Base-by-base conservation (phyloP, 2,888 invertebrate genomes). In the Tryphoninae sp. region DNA sequence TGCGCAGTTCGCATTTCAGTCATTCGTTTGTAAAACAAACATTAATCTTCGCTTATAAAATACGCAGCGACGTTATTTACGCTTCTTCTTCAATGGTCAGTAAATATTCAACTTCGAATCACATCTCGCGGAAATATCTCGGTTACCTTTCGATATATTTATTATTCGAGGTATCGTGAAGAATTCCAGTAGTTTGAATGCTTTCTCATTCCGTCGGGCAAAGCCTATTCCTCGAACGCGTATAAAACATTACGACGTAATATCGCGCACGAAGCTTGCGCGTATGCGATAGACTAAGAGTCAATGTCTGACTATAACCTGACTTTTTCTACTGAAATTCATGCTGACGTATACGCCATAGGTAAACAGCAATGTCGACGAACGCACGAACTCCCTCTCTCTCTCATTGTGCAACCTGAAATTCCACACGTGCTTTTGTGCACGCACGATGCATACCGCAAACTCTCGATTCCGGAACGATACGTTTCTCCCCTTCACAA, bases 311-410 rank as follows among this genome's bases (percentile, higher is more conserved):
- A 74, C 74, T 53, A 76, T 71, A 71, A 67, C 69, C 55, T 64
- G 33, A 11, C 58, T 80, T 71, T 68, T 80, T 68, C 49, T 64
- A 75, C 62, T 59, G 64, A 71, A 76, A 64, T 71, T 61, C 76
- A 71, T 71, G 45, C 59, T 51, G 42, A 49, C 22, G 49, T n/a
- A 58, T 22, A 49, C 40, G 53, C 40, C 26, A 59, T 16, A 23
- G 45, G 55, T 23, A 55, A 55, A 11, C 3, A 11, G 19, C 58
- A 19, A 16, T 33, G 13, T 40, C 23, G n/a, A 55, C 58, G 45
- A 45, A 64, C 55, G n/a, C 58, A 40, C 26, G 2, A 4, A 6
- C 33, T 33, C 33, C 6, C 33, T 33, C 33, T 6, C 33, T 33
- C 33, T 33, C 6, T 33, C 7, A 19, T 19, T 33, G 33, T 33